Percentiles rank a stretch among this genome's conserved stretches.
Evolutionary conservation across 2,113 vertebrate species (phyloP).

Genomic region (Eulacestoma nigropectus): DNA sequence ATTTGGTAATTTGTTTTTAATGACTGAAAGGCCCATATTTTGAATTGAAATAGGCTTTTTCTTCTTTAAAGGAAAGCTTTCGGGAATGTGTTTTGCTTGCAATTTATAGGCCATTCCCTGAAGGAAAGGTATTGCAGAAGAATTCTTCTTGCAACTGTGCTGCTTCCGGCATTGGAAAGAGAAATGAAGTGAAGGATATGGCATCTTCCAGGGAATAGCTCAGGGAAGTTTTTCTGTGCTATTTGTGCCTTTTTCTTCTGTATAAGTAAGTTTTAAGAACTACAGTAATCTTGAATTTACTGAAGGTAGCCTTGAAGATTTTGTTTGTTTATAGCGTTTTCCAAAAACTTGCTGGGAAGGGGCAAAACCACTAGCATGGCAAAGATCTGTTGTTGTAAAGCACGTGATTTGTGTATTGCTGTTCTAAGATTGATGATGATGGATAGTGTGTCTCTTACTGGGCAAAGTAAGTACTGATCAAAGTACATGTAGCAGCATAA

Average conservation of each 20-base stretch:
- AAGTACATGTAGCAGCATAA: neutral
- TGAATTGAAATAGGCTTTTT: neutral
- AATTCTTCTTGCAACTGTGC: neutral
- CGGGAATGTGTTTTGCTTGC: neutral
- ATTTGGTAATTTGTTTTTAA: neutral
- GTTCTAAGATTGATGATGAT: neutral
- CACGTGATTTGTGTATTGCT: neutral
- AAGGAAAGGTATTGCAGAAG: neutral
- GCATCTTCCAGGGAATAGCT: neutral
- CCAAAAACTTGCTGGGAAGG: neutral
- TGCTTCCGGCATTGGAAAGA: neutral
- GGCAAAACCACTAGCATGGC: neutral
- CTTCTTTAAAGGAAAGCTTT: neutral
- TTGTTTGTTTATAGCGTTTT: neutral
- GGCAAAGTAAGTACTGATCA: no score
- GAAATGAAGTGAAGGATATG: neutral
- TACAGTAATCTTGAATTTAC: neutral
- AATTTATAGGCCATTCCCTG: neutral
- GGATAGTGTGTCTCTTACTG: neutral
- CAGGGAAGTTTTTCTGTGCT: neutral
- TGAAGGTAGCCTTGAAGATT: neutral
- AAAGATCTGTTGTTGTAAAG: neutral
- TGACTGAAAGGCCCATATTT: neutral
- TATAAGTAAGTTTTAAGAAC: neutral
- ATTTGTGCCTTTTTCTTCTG: neutral